Evolutionary conservation across 2,797 vertebrate genomes (phyloP).

Genomic region (Apogon talboti): DNA sequence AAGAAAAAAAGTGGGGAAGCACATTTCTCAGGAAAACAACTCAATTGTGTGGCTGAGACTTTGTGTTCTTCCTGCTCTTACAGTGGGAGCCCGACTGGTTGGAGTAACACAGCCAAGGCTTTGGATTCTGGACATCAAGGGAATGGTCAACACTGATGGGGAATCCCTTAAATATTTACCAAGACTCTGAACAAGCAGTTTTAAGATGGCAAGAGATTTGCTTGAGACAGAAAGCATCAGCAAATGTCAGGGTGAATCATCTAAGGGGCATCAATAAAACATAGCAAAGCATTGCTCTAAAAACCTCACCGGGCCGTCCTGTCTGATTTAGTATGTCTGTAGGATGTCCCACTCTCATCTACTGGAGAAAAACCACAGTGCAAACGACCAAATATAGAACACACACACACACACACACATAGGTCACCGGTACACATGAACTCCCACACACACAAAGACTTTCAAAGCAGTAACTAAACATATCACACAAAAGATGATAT

Average conservation of each 20-base stretch:
- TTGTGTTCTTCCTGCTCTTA: neutral
- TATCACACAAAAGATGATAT: neutral
- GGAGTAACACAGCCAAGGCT: constrained; percentile 4
- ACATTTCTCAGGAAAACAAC: too few relatives aligned
- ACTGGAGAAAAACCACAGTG: constrained; percentile 16
- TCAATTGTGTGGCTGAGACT: too few relatives aligned
- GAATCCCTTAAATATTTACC: constrained; percentile 72
- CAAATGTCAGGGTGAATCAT: constrained; percentile 76
- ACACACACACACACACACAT: constrained; percentile 10
- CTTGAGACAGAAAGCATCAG: constrained; percentile 67
- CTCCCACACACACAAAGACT: constrained; percentile 13
- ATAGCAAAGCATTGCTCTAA: constrained; percentile 63
- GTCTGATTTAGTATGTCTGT: constrained; percentile 58
- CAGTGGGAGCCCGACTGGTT: constrained; percentile 10
- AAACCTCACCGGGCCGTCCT: constrained; percentile 56
- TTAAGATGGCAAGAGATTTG: constrained; percentile 64
- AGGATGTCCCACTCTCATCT: constrained; percentile 37
- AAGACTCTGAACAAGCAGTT: constrained; percentile 59
- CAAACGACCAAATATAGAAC: neutral
- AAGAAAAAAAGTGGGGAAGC: too few relatives aligned
- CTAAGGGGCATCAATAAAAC: constrained; percentile 76
- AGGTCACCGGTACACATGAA: constrained; percentile 4
- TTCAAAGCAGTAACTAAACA: neutral
- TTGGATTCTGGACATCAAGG: constrained; percentile 1
- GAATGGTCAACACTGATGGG: constrained; percentile 44